phyloP scores from a whole-genome alignment of 2,113 vertebrate species.

The Neolamprologus hecqui region DNA sequence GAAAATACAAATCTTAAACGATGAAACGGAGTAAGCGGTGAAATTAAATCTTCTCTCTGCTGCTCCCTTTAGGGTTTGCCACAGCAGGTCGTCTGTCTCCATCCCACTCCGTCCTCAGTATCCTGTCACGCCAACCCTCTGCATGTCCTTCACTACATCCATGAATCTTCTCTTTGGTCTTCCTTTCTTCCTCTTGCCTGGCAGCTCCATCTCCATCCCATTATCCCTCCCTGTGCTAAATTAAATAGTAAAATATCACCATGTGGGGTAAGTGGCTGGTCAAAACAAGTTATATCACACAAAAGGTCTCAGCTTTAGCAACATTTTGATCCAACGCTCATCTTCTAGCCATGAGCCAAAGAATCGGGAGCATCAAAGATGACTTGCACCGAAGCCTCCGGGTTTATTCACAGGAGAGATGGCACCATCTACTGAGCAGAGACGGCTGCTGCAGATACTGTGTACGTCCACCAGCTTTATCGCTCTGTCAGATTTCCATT shows the following conservation, averaged over 20 bases:
- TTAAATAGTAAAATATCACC: not conserved
- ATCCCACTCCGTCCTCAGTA: not conserved
- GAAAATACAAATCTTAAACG: not conserved
- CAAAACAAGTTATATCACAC: not conserved
- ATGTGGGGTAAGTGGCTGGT: not conserved
- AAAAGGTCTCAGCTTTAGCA: not conserved
- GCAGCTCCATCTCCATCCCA: not conserved
- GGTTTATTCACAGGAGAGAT: not conserved
- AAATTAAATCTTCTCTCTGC: not conserved
- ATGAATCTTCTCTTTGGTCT: not conserved
- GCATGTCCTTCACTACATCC: not conserved
- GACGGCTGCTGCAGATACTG: not conserved
- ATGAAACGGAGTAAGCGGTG: not conserved
- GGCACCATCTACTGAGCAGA: slow-evolving; percentile 22
- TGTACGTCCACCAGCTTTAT: not conserved
- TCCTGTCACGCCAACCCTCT: not conserved
- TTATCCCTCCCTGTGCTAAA: not conserved
- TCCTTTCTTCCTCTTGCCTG: not conserved
- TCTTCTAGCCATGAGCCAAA: not conserved
- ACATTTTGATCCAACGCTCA: not conserved
- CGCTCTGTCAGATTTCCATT: not conserved
- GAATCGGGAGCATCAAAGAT: not conserved
- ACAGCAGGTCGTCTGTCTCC: not conserved
- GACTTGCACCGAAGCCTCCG: not conserved
- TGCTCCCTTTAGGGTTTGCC: not conserved